Evolutionary conservation across 2,888 invertebrate species (phyloP).

Genomic region (Acheta domesticus): DNA sequence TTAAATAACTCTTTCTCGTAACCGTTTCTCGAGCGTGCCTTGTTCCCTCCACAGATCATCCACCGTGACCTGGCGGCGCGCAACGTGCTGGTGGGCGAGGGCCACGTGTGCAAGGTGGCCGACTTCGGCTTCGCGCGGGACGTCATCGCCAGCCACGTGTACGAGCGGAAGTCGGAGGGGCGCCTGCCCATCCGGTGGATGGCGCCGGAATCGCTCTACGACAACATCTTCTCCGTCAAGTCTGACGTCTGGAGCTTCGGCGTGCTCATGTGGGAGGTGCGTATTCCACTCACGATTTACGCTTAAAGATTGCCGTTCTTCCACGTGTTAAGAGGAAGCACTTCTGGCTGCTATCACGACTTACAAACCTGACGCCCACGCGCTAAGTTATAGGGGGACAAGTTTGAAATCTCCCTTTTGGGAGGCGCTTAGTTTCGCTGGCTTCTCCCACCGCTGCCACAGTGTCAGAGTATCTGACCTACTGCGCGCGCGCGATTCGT

Average conservation of each 20-base stretch:
- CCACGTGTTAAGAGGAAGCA: too few relatives aligned
- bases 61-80: slow-evolving; percentile 87
- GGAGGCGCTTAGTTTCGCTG: too few relatives aligned
- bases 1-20: too few relatives aligned
- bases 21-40: too few relatives aligned
- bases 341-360: too few relatives aligned
- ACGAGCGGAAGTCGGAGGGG: slow-evolving; percentile 83
- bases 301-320: too few relatives aligned
- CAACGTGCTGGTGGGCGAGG: slow-evolving; percentile 82
- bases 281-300: slow-evolving; percentile 60
- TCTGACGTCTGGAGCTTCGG: slow-evolving; percentile 97
- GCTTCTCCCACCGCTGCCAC: too few relatives aligned
- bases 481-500: too few relatives aligned
- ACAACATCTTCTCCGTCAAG: slow-evolving; percentile 89
- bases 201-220: slow-evolving; percentile 92
- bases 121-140: slow-evolving; percentile 93
- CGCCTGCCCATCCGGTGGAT: slow-evolving; percentile 82
- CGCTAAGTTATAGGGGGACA: too few relatives aligned
- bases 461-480: too few relatives aligned
- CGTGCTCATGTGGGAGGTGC: slow-evolving; percentile 82
- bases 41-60: slow-evolving; percentile 55
- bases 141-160: slow-evolving; percentile 82
- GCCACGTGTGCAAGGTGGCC: slow-evolving; percentile 85
- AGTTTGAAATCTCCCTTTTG: too few relatives aligned
- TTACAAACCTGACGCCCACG: too few relatives aligned